phyloP scores from a whole-genome alignment of 2,888 invertebrate genomes.

The Phortica okadai region DNA sequence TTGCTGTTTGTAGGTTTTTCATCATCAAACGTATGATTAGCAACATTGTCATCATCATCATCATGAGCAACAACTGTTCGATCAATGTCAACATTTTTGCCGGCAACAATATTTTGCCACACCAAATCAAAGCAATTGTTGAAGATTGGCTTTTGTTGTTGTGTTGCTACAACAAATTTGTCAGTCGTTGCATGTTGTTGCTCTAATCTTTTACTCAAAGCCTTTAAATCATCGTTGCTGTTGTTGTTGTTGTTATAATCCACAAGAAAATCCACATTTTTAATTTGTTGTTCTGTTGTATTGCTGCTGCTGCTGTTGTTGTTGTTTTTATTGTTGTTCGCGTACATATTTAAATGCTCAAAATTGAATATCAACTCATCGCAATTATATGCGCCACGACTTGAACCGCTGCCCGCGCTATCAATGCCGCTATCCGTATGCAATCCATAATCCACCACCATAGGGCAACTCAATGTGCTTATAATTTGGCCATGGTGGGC shows the following conservation, averaged over 20 bases:
- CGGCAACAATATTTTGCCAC: slow-evolving; percentile 61
- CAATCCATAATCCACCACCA: neutral
- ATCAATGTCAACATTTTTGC: slow-evolving; percentile 44
- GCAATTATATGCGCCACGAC: slow-evolving; percentile 48
- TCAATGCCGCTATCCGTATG: slow-evolving; percentile 61
- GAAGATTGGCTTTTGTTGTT: slow-evolving; percentile 63
- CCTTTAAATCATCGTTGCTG: slow-evolving; percentile 24
- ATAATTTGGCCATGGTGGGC: slow-evolving; percentile 1
- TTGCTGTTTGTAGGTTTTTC: slow-evolving; percentile 44
- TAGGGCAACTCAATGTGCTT: slow-evolving; percentile 33
- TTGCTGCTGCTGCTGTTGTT: slow-evolving; percentile 40
- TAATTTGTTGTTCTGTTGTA: slow-evolving; percentile 29
- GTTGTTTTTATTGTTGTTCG: slow-evolving; percentile 21
- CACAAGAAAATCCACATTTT: slow-evolving; percentile 59
- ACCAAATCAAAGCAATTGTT: slow-evolving; percentile 78
- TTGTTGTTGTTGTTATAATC: slow-evolving; percentile 65
- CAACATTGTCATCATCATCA: slow-evolving; percentile 25
- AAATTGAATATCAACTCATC: slow-evolving; percentile 75
- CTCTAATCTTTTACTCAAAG: slow-evolving; percentile 24
- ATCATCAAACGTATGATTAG: neutral
- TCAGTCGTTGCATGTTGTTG: slow-evolving; percentile 43
- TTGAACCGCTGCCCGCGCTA: slow-evolving; percentile 64
- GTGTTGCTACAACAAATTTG: slow-evolving; percentile 42
- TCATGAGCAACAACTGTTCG: neutral
- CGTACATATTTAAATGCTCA: slow-evolving; percentile 72